Evolutionary conservation across 2,113 vertebrate genomes (phyloP), one percentile per base, ranked within the genome.

Genomic region (Polyodon spathula): DNA sequence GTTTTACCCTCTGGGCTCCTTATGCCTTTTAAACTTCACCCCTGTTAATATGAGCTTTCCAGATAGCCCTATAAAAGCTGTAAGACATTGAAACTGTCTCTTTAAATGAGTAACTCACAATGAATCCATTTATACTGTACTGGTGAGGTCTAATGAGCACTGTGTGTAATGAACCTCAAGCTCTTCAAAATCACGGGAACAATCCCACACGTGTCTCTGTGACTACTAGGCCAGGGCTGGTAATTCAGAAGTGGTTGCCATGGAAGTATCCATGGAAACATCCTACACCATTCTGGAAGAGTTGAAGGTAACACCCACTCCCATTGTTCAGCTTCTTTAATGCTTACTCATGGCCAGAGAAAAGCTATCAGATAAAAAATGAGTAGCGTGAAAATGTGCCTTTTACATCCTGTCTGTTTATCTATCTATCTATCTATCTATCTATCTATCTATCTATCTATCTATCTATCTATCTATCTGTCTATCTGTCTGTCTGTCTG

Each of bases 281-380:
- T 63, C 69, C 56, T 71, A 66, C 71, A 75, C 63, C 61, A 12
- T 71, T 69, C 43, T 48, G 17, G 48, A 59, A 54, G 69, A 69
- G 69, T 71, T 73, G 56, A 71, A 71, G 69, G 67, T 68, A 64
- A 68, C 76, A 72, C 68, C 71, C 71, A 73, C 73, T 72, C 71
- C 50, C 63, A 72, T 72, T 72, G 67, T 73, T 72, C 40, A 40
- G 50, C 61, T 17, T 52, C 59, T 71, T 54, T 56, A 56, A 71
- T 69, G 64, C 61, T 73, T 72, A 70, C 75, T 75, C 73, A 72
- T 67, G 63, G 58, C 39, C 40, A 61, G 63, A 63, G 53, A 59
- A 61, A 63, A 65, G 65, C 61, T 37, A 69, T 73, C 71, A 66
- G 56, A 59, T n/a, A 12, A 66, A 68, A 27, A 27, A 27, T 27